Conservation (phyloP, 2,888 invertebrate species). For the Clanis bilineata region DNA sequence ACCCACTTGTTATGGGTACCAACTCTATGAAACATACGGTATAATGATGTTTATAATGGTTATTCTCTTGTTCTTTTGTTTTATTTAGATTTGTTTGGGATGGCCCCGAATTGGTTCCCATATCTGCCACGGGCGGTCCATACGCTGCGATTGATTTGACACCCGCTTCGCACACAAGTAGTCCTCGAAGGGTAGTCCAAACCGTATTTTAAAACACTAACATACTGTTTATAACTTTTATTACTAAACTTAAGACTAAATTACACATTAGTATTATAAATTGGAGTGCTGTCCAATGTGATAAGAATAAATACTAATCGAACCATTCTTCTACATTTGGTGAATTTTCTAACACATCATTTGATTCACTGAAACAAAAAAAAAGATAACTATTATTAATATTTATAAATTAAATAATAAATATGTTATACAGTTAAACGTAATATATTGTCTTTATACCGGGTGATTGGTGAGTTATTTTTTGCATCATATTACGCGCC, state of each 20-base stretch:
- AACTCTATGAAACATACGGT: no score
- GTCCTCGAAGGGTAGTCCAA: no score
- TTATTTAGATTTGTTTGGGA: no score
- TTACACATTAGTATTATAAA: neutral
- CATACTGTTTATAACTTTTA: neutral
- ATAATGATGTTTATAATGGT: no score
- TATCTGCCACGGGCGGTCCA: no score
- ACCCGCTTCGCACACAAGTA: no score
- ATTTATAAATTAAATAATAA: neutral
- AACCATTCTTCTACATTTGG: constrained; percentile 93
- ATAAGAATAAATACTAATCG: constrained; percentile 51
- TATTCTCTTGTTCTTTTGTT: no score
- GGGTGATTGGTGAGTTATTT: no score
- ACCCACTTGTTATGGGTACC: no score
- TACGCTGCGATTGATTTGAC: no score
- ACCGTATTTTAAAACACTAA: neutral
- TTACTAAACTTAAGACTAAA: neutral
- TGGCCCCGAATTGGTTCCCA: no score
- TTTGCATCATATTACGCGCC: no score
- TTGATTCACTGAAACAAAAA: constrained; percentile 87
- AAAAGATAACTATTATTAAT: neutral
- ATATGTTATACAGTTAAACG: neutral
- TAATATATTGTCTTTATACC: neutral
- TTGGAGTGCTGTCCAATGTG: neutral
- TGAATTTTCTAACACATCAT: constrained; percentile 91